Conservation (phyloP, 2,888 invertebrate genomes). For the Tachystola acroxantha region DNA sequence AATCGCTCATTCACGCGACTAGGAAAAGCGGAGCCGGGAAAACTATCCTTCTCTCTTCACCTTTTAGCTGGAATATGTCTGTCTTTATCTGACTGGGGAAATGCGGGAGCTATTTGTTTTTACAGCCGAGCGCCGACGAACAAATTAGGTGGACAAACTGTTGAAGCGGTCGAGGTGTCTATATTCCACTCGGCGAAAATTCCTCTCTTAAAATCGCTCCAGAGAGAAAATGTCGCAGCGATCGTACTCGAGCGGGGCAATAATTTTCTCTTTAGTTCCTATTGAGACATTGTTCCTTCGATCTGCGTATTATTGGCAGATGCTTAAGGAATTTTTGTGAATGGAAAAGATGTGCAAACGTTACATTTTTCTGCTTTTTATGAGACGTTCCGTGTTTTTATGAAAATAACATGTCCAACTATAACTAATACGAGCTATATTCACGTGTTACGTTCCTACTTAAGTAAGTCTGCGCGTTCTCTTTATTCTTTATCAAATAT, state of each 20-base stretch:
- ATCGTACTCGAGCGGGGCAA: slow-evolving; percentile 58
- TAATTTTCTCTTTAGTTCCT: slow-evolving; percentile 59
- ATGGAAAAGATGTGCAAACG: slow-evolving; percentile 33
- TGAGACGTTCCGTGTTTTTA: too few relatives aligned
- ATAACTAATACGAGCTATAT: too few relatives aligned
- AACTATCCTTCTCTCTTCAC: slow-evolving; percentile 55
- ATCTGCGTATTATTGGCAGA: slow-evolving; percentile 55
- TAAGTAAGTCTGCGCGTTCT: too few relatives aligned
- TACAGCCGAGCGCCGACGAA: slow-evolving; percentile 72
- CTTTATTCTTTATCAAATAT: slow-evolving; percentile 3
- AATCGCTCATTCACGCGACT: slow-evolving; percentile 62
- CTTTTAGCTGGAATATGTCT: slow-evolving; percentile 49
- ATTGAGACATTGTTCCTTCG: slow-evolving; percentile 44
- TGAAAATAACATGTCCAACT: too few relatives aligned
- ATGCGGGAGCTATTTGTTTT: slow-evolving; percentile 74
- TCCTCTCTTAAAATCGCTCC: slow-evolving; percentile 61
- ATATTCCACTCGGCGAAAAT: slow-evolving; percentile 65
- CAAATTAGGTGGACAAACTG: slow-evolving; percentile 78
- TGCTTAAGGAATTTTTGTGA: slow-evolving; percentile 46
- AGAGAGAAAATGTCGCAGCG: slow-evolving; percentile 50
- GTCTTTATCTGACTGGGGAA: slow-evolving; percentile 61
- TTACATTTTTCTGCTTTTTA: slow-evolving; percentile 6
- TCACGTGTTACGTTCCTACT: too few relatives aligned
- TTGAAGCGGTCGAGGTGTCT: slow-evolving; percentile 73
- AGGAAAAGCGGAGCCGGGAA: slow-evolving; percentile 40